phyloP scores from a whole-genome alignment of 2,113 vertebrate genomes.

The Heliornis fulica region DNA sequence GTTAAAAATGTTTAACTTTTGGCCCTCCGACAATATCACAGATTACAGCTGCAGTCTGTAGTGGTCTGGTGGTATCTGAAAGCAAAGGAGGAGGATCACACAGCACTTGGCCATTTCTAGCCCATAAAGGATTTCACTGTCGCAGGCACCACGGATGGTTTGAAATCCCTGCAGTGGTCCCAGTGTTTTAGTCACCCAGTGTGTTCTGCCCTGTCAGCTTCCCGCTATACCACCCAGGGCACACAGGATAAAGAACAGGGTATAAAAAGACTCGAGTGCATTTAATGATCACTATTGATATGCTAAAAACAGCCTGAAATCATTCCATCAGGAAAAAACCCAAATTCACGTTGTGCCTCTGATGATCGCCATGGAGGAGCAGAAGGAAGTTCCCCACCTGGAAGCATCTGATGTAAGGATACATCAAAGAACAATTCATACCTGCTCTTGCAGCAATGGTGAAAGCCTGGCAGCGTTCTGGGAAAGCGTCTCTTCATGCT shows the following conservation, averaged over 20 bases:
- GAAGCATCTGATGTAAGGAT: background rate
- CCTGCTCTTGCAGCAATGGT: background rate
- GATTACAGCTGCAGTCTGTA: background rate
- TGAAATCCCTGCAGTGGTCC: background rate
- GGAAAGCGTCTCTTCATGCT: background rate
- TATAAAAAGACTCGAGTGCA: background rate
- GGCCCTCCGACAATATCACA: background rate
- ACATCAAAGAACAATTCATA: background rate
- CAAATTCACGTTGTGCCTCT: background rate
- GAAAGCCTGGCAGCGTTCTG: background rate
- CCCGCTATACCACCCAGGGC: background rate
- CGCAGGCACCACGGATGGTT: background rate
- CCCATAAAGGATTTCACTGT: background rate
- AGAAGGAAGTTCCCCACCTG: background rate
- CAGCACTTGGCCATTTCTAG: background rate
- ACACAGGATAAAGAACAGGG: background rate
- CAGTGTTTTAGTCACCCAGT: fast-evolving
- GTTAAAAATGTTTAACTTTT: background rate
- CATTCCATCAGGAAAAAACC: background rate
- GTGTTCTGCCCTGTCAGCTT: background rate
- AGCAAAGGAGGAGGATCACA: background rate
- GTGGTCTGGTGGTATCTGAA: background rate
- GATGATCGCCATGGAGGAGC: fast-evolving
- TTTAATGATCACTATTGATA: background rate
- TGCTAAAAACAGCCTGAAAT: background rate